phyloP scores from a whole-genome alignment of 2,113 vertebrate species.

The Psephotus haematonotus region DNA sequence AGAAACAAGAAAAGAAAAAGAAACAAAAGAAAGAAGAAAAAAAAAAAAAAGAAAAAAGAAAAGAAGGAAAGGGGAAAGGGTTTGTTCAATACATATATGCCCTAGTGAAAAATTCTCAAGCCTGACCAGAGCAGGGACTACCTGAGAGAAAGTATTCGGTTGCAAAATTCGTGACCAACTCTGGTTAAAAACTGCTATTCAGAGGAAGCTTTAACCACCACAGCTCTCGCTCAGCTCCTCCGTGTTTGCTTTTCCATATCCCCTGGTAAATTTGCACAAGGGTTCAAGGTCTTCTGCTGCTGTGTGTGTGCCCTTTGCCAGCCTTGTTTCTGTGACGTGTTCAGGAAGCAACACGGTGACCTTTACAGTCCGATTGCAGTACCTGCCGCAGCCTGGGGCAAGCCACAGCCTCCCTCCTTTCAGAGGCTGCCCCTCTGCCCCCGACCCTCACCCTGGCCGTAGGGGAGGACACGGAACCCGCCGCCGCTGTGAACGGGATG shows the following conservation, averaged over 20 bases:
- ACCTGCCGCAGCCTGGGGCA: neutral
- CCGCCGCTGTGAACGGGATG: fast-evolving
- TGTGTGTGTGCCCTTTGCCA: neutral
- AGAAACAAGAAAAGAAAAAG: too few species aligned
- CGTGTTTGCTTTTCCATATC: constrained; percentile 38
- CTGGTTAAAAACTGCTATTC: neutral
- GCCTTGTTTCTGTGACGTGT: neutral
- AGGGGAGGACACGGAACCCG: fast-evolving
- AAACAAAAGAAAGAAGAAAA: too few species aligned
- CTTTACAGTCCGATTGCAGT: neutral
- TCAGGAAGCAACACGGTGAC: neutral
- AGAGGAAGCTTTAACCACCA: neutral
- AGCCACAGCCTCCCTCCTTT: neutral
- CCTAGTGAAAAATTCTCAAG: neutral
- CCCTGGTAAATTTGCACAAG: constrained; percentile 45
- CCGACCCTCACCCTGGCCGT: fast-evolving
- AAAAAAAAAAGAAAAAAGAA: too few species aligned
- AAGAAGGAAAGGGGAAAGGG: neutral
- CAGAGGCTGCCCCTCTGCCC: neutral
- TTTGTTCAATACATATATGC: neutral
- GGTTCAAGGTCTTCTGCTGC: constrained; percentile 19
- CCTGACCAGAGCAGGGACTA: neutral
- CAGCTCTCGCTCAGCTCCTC: neutral
- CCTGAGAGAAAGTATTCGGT: neutral
- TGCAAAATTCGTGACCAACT: neutral